Percentiles rank a stretch among this genome's conserved stretches.
phyloP scores from a whole-genome alignment of 1,140 invertebrate species.

The Zeugodacus cucurbitae region DNA sequence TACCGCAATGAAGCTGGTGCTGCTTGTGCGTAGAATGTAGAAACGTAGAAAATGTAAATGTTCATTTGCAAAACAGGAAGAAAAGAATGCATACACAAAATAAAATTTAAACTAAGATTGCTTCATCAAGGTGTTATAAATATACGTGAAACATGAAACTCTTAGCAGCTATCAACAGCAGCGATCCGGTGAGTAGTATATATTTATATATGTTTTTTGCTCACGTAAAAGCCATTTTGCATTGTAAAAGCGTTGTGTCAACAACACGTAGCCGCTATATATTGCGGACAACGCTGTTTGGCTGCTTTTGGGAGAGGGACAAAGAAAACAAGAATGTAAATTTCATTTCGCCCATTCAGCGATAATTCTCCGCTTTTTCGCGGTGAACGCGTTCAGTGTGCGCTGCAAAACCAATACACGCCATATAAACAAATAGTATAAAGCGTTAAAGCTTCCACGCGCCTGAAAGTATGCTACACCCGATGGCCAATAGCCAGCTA shows the following conservation, averaged over 20 bases:
- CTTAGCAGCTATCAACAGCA: background rate
- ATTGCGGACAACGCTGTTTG: background rate
- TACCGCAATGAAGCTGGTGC: background rate
- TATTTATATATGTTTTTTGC: background rate
- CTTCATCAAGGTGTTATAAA: background rate
- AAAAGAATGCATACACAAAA: background rate
- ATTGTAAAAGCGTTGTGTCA: background rate
- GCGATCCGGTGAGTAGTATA: background rate
- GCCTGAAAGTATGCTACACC: background rate
- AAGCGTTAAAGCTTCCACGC: background rate
- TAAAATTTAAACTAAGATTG: background rate
- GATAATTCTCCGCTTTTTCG: background rate
- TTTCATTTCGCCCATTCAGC: background rate
- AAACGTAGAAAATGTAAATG: background rate
- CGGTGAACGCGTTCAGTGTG: background rate
- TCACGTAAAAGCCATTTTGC: background rate
- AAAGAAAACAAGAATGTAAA: background rate
- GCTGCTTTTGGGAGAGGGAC: too few species aligned
- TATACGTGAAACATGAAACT: background rate
- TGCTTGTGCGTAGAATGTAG: background rate
- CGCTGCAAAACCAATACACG: background rate
- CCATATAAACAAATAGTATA: background rate
- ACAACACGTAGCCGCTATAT: background rate
- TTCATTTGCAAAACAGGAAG: background rate
- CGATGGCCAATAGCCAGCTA: background rate